Base-by-base conservation (phyloP, 1,140 invertebrate species). In the Neomicropteryx cornuta region DNA sequence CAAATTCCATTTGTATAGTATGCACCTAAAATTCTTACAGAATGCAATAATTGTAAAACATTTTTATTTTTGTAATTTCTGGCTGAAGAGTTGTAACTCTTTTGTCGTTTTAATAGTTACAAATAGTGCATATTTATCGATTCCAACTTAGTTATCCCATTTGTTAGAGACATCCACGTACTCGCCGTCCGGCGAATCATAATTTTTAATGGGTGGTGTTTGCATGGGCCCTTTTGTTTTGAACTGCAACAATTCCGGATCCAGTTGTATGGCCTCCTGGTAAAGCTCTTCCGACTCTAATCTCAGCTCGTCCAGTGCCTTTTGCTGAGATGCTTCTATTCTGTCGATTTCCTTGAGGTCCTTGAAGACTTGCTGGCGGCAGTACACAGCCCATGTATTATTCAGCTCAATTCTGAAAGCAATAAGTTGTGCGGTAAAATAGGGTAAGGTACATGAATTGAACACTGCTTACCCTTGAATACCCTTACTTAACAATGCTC, bases 261-360 rank as follows among this genome's bases (percentile, higher is more conserved):
- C 87, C 5, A 77, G 54, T 77, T 89, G 67, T 37, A 92, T 75
- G 10, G 89, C 89, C 56, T 79, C 79, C 53, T 79, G 66, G 55
- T 91, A 94, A 1, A 94, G 62, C 24, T 87, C 79, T 54, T 86
- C 79, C 0, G 87, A 92, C 49, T 79, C 84, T 20, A 68, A 63
- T 50, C 75, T 71, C 1, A 95, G 60, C 53, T 84, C 80, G 36
- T 81, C 71, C 1, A 94, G 60, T 4, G 90, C 89, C 50, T 68
- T 76, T 47, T 78, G 68, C 56, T 93, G 88, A 1, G 83, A 71
- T 33, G 58, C 56, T 13, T 76, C 48, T 2, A 88, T 66, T 16
- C 72, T 67, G 46, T 84, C 76, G 28, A 91, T 70, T 36, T 75
- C 73, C 42, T 72, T 60, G n/a, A 80, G 51, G 51, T 87, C 78